Conservation (phyloP, 2,888 invertebrate genomes). For the Stenurella melanura region DNA sequence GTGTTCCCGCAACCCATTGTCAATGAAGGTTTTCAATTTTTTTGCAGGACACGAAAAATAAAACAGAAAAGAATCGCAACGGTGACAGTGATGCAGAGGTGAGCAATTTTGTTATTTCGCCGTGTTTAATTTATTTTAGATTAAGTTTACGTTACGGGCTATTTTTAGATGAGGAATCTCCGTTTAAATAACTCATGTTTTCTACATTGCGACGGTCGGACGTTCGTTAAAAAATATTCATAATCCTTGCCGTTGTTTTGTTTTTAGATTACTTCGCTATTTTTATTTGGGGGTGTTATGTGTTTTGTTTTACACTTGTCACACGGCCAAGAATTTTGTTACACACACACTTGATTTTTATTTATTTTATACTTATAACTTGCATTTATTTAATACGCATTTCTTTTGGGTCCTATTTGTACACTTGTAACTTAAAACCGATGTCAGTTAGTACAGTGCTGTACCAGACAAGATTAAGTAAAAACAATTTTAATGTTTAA, state of each 20-base stretch:
- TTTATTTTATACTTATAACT: slow-evolving; percentile 2
- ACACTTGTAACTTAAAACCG: slow-evolving; percentile 35
- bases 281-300: slow-evolving; percentile 33
- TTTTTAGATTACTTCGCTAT: slow-evolving; percentile 20
- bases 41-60: slow-evolving; percentile 78
- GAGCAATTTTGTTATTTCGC: slow-evolving; percentile 62
- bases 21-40: slow-evolving; percentile 64
- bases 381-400: slow-evolving; percentile 28
- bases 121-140: slow-evolving; percentile 56
- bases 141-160: slow-evolving; percentile 54
- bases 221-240: slow-evolving; percentile 27
- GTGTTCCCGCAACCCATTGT: slow-evolving; percentile 50
- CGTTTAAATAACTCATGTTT: slow-evolving; percentile 53
- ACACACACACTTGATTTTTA: slow-evolving; percentile 15
- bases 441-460: slow-evolving; percentile 24
- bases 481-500: background rate
- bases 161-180: slow-evolving; percentile 60
- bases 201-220: slow-evolving; percentile 37
- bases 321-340: slow-evolving; percentile 18
- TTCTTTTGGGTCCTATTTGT: slow-evolving; percentile 31
- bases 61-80: slow-evolving; percentile 76
- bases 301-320: slow-evolving; percentile 27
- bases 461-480: slow-evolving; percentile 9
- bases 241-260: slow-evolving; percentile 26
- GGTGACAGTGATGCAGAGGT: slow-evolving; percentile 78